Conservation (phyloP, 2,888 invertebrate species). For the Nymphalis polychloros region DNA sequence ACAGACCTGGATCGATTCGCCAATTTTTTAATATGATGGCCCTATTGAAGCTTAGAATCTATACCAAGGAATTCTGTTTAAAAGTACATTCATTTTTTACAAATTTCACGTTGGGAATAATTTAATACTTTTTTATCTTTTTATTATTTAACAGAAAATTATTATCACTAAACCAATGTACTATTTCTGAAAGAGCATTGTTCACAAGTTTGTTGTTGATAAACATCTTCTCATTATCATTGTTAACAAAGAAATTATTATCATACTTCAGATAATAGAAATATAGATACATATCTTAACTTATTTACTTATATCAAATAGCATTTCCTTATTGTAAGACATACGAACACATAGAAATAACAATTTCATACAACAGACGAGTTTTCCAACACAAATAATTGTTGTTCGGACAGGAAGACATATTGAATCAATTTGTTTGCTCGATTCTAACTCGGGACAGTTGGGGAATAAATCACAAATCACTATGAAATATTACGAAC, state of each 20-base stretch:
- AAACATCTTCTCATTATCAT: background rate
- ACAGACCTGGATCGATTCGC: no score
- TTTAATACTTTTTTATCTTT: no score
- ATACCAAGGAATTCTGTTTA: no score
- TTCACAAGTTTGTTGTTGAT: no score
- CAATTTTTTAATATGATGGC: no score
- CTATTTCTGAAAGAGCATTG: no score
- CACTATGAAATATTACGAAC: slow-evolving; percentile 60
- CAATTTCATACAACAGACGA: slow-evolving; percentile 31
- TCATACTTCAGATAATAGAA: background rate
- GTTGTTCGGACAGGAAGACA: slow-evolving; percentile 51
- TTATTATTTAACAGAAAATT: no score
- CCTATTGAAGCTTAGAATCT: no score
- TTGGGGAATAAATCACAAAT: slow-evolving; percentile 57
- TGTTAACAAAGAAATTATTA: background rate
- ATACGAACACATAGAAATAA: slow-evolving; percentile 18
- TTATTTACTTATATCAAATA: background rate
- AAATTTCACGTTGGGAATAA: no score
- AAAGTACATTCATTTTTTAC: no score
- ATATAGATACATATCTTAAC: background rate
- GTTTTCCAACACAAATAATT: slow-evolving; percentile 46
- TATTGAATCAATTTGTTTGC: slow-evolving; percentile 67
- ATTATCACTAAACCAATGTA: no score
- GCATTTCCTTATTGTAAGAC: background rate
- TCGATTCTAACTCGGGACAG: slow-evolving; percentile 55